Conservation (phyloP, 2,888 invertebrate species). For the Coleophora flavipennella region DNA sequence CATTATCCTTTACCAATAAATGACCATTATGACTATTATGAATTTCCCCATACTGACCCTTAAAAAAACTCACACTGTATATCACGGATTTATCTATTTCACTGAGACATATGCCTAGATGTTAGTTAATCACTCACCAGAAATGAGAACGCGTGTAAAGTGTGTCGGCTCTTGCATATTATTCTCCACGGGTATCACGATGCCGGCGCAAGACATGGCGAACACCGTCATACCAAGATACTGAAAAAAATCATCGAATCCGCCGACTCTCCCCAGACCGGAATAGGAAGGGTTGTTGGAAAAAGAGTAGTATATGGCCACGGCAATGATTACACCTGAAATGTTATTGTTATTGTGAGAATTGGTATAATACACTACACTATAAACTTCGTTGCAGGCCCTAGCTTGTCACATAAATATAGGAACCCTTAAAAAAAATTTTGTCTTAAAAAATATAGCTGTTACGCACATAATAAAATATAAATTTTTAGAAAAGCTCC, state of each 20-base stretch:
- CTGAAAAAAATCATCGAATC: constrained; percentile 21
- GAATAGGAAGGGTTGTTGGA: constrained; percentile 29
- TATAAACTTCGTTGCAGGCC: too few relatives aligned
- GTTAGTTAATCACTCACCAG: constrained; percentile 35
- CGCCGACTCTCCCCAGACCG: constrained; percentile 12
- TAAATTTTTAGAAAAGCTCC: too few relatives aligned
- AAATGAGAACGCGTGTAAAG: background rate
- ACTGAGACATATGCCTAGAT: too few relatives aligned
- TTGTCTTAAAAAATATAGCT: too few relatives aligned
- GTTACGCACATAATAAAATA: too few relatives aligned
- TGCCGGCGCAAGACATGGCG: constrained; percentile 62
- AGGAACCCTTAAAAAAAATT: too few relatives aligned
- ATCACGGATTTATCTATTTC: too few relatives aligned
- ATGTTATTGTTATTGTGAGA: constrained; percentile 3
- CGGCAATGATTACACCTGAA: constrained; percentile 32
- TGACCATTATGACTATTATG: too few relatives aligned
- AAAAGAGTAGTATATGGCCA: constrained; percentile 33
- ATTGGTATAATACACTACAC: background rate
- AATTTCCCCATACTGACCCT: too few relatives aligned
- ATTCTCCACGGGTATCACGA: constrained; percentile 45
- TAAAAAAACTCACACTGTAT: too few relatives aligned
- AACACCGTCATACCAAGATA: constrained; percentile 70
- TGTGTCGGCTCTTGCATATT: constrained; percentile 42
- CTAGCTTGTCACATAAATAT: too few relatives aligned
- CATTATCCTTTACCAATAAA: too few relatives aligned